A percentile compares a stretch with the other conserved stretches of the same genome.
Evolutionary conservation across 2,888 invertebrate species (phyloP).

Genomic region (Cremastinae sp.): DNA sequence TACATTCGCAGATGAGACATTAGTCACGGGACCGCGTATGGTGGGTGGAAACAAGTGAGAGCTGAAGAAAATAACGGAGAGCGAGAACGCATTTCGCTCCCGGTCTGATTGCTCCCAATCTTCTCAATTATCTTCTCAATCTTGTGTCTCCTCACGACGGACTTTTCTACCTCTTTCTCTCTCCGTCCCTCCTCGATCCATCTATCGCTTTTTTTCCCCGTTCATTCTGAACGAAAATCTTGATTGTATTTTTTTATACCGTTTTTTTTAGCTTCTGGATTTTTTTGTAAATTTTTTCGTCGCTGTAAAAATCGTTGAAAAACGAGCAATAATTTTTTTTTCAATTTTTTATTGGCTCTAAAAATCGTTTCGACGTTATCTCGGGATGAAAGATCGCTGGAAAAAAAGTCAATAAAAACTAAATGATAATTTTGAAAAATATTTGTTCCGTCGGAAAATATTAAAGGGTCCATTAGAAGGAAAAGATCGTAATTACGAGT

Average conservation of each 20-base stretch:
- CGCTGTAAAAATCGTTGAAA: background rate
- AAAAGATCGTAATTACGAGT: conserved; percentile 25
- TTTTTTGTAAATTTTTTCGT: background rate
- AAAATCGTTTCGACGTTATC: too few relatives aligned
- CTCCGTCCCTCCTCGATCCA: conserved; percentile 5
- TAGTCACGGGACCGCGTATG: conserved; percentile 27
- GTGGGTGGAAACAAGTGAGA: conserved; percentile 30
- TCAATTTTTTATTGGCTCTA: background rate
- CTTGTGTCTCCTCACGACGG: conserved; percentile 34
- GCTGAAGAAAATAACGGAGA: conserved; percentile 43
- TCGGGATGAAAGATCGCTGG: background rate
- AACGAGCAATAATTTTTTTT: background rate
- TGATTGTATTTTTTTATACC: conserved; percentile 45
- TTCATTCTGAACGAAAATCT: conserved; percentile 22
- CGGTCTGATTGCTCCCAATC: conserved; percentile 67
- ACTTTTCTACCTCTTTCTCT: conserved; percentile 2
- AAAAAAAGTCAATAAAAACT: background rate
- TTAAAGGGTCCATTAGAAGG: background rate
- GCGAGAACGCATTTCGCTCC: conserved; percentile 66
- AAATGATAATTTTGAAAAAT: conserved; percentile 11
- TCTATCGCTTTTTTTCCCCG: background rate
- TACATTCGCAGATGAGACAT: background rate
- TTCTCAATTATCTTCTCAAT: conserved; percentile 65
- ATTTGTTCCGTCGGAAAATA: conserved; percentile 24
- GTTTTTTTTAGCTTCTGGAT: conserved; percentile 3